Base-by-base conservation (phyloP, 2,113 vertebrate genomes). In the Nerophis ophidion region DNA sequence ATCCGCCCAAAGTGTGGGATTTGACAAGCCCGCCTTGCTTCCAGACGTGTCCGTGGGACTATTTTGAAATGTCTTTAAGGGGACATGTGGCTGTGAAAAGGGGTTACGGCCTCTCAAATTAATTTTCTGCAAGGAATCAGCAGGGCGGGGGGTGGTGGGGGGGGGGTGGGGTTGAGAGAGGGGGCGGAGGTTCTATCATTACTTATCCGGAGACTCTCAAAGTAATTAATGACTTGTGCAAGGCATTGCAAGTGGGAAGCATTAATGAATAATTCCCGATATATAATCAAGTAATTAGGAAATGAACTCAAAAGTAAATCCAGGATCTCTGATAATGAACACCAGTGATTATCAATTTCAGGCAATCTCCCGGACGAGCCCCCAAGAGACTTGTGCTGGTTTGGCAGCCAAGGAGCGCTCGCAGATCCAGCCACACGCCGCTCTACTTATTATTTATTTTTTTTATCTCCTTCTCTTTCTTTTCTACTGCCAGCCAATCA, bases 261-360 rank as follows among this genome's bases (percentile, higher is more conserved):
- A 83, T 88, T 89, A 86, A 86, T 88, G 86, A 89, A 89, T 88
- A 85, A 90, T 90, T 85, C 89, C 84, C 75, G 64, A 87, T 84
- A 85, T 83, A 84, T 87, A 89, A 89, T 87, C 84, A 86, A 88
- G 84, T 89, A 87, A 90, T 90, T 90, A 86, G 82, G 80, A 88
- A 86, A 85, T 87, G 81, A 89, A 87, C 82, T 86, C 77, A 75
- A 84, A 83, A 87, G 81, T 85, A 85, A 88, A 89, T 81, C 80
- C 75, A 84, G 82, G 88, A 89, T 79, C 76, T 61, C 77, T 45
- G 69, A 85, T 88, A 87, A 90, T 88, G 86, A 87, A 87, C 82
- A 80, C 74, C 77, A 81, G 81, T 79, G 84, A 89, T 89, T 88
- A 88, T 88, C 86, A 88, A 87, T 88, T 86, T 90, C 78, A 86